phyloP scores from a whole-genome alignment of 2,797 vertebrate species.

The Microhierax caerulescens region DNA sequence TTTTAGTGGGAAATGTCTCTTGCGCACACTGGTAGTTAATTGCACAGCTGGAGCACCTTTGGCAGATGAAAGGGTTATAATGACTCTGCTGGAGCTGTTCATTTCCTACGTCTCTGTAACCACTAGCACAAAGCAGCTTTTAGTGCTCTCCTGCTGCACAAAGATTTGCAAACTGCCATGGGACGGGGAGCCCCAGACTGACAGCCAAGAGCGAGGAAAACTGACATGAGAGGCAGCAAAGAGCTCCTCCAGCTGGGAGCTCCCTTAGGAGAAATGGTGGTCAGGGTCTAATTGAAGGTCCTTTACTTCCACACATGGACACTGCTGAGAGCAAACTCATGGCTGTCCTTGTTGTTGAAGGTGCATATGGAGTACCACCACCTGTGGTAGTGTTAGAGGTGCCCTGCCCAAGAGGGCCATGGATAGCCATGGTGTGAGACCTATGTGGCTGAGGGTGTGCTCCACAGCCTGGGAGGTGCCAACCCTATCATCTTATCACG shows the following conservation, averaged over 20 bases:
- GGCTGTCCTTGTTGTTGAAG: background rate
- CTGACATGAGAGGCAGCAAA: background rate
- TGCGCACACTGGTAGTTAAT: background rate
- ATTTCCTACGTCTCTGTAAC: background rate
- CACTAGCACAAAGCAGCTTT: background rate
- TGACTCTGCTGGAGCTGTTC: background rate
- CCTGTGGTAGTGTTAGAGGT: background rate
- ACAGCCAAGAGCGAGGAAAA: background rate
- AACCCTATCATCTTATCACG: background rate
- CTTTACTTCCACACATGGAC: background rate
- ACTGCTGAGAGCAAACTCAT: background rate
- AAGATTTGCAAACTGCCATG: background rate
- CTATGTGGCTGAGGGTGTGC: rapidly evolving
- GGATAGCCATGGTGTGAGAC: background rate
- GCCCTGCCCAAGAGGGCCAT: background rate
- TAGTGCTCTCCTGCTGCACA: background rate
- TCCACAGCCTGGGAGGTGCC: background rate
- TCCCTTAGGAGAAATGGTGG: background rate
- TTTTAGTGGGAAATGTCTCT: background rate
- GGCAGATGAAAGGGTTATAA: background rate
- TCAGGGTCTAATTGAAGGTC: background rate
- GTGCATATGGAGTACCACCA: background rate
- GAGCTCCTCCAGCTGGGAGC: background rate
- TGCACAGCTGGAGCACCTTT: background rate
- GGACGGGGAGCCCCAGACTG: background rate